phyloP scores from a whole-genome alignment of 2,113 vertebrate species.

The Brachyhypopomus occidentalis region DNA sequence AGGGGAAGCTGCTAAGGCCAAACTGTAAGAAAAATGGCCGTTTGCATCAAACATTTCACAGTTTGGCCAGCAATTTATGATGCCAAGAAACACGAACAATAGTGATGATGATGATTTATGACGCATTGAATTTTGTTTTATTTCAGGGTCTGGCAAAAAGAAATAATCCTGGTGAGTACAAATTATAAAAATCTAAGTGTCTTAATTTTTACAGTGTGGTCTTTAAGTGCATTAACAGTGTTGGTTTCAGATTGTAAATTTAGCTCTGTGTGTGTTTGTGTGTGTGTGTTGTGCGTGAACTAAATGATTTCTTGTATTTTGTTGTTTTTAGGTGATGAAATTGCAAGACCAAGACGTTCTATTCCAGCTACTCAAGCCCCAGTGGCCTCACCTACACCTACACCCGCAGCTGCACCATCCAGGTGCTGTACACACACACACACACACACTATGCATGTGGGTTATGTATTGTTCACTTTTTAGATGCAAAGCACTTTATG shows the following conservation, averaged over 20 bases:
- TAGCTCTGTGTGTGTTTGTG: not conserved
- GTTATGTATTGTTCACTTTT: too few species aligned
- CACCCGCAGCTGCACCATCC: conserved; percentile 58
- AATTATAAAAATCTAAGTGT: not conserved
- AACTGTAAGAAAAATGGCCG: not conserved
- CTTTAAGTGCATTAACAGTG: too few species aligned
- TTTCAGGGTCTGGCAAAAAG: conserved; percentile 93
- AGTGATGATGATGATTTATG: not conserved
- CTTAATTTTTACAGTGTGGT: too few species aligned
- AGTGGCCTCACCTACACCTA: conserved; percentile 62
- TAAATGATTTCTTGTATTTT: not conserved
- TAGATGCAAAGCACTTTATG: not conserved
- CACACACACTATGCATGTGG: not conserved
- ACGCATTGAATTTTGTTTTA: conserved; percentile 57
- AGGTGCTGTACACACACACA: conserved; percentile 71
- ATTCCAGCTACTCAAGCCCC: conserved; percentile 60
- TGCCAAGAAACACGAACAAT: not conserved
- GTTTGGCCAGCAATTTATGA: not conserved
- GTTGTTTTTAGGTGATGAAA: conserved; percentile 84
- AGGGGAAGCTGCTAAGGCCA: not conserved
- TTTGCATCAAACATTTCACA: not conserved
- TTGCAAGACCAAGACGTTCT: conserved; percentile 88
- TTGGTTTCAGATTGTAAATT: not conserved
- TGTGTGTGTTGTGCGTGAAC: not conserved
- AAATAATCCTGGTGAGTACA: conserved; percentile 91